Base-by-base conservation (phyloP, 92 coral and sea anemone genomes). In the Porites divaricata region DNA sequence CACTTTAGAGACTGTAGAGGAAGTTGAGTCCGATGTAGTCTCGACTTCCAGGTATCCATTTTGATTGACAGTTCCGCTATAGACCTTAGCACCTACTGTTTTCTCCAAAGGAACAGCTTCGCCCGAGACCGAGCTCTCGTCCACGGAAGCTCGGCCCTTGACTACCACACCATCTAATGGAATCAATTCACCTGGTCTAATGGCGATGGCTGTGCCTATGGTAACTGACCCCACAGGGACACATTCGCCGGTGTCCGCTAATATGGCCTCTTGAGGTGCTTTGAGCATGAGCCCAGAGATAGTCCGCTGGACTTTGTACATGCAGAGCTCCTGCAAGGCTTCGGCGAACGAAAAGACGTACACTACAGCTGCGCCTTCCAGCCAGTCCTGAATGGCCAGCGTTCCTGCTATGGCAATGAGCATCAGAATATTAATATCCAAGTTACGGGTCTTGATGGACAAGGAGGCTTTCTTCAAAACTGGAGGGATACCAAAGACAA, bases 301-400 rank as follows among this genome's bases (percentile, higher is more conserved):
- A 10, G 98, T 97, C 88, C 95, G 92, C 86, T 97, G 99, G 41
- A 97, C 99, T 70, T 91, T 92, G 74, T 88, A 81, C 94, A 97
- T 91, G 86, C 95, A 93, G 62, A 81, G 86, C 26, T 95, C 90
- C 74, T 97, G 95, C 77, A 97, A 73, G 50, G 84, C 96, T 14
- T 89, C 95, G 2, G 99, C 97, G 25, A 95, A 72, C 1, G 95
- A 93, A 72, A 95, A 97, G 63, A 97, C 97, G 78, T 86, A 97
- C 14, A 97, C 98, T 35, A 97, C 99, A 22, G 98, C 93, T 1
- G 99, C 99, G 25, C 99, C 98, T 53, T 97, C 99, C 17, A 97
- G 87, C 97, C 97, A 97, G 17, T 97, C 99, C 24, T 88, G 75
- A 25, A 97, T 88, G 51, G 88, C 95, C 56, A 95, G 75, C 45